Percentiles rank a stretch among this genome's conserved stretches.
Evolutionary conservation across 2,888 invertebrate genomes (phyloP).

Genomic region (Trichogramma dendrolimi): DNA sequence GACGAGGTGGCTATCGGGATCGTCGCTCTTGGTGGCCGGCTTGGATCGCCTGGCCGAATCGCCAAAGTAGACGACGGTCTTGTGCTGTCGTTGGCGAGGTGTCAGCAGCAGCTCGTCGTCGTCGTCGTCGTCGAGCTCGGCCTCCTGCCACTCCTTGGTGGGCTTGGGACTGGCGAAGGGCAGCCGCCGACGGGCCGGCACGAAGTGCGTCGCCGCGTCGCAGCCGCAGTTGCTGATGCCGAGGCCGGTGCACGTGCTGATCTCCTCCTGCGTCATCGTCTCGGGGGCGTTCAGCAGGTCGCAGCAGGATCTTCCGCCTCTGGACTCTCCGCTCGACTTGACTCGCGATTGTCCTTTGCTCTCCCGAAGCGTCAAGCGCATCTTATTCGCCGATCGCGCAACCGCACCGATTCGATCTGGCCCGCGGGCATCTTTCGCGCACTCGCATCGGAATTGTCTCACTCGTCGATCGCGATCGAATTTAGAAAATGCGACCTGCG

Average conservation of each 20-base stretch:
- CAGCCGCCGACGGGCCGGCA: constrained; percentile 47
- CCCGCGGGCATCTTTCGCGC: too few relatives aligned
- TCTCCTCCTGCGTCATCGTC: constrained; percentile 14
- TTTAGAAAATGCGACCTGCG: too few relatives aligned
- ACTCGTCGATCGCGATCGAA: too few relatives aligned
- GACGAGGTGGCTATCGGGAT: not conserved
- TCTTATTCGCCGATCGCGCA: too few relatives aligned
- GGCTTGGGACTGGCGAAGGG: constrained; percentile 41
- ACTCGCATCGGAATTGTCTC: too few relatives aligned
- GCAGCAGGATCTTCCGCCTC: constrained; percentile 58
- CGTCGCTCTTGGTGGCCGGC: not conserved
- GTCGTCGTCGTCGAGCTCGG: constrained; percentile 18
- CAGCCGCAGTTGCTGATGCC: constrained; percentile 51
- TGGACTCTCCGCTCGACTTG: constrained; percentile 43
- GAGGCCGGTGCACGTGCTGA: constrained; percentile 8
- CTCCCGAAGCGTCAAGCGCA: too few relatives aligned
- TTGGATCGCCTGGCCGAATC: constrained; percentile 55
- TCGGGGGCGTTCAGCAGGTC: constrained; percentile 49
- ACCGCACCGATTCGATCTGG: too few relatives aligned
- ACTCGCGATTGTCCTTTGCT: too few relatives aligned
- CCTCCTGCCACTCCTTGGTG: constrained; percentile 43
- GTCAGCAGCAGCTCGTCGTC: constrained; percentile 9
- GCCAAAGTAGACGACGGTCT: constrained; percentile 71
- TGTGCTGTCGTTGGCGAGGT: constrained; percentile 51
- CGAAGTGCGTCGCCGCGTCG: constrained; percentile 53